Base-by-base conservation (phyloP, 2,113 vertebrate genomes). In the Xyrauchen texanus region DNA sequence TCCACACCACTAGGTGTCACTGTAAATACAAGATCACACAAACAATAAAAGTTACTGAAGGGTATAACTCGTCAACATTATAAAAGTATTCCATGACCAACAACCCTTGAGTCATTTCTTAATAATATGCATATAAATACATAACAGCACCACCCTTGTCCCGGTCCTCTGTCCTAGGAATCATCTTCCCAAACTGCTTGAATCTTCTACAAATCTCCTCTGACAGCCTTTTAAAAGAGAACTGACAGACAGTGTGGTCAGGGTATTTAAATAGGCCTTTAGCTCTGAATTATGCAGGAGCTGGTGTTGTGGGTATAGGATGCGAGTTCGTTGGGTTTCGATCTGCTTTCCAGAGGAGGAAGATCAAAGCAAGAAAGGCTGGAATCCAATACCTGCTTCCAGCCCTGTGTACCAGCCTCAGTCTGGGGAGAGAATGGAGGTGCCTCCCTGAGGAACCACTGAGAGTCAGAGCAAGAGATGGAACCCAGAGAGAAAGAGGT, bases 261-360 rank as follows among this genome's bases (percentile, higher is more conserved):
- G 66, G 67, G 58, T 79, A 53, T 79, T 69, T 78, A 69, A 70
- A 71, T 58, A 58, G 53, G 68, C 68, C 68, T 72, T 34, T 7
- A 57, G 65, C 53, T 4, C 60, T 82, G 68, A 72, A 82, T 82
- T 77, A 82, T 82, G 68, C 62, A 77, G 68, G 51, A 66, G 68
- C 61, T 61, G 68, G 42, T 60, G 61, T 57, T 2, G 62, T 21
- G 61, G 34, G 49, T 58, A 34, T 44, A 64, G 16, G 13, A 55
- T 44, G 45, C 47, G 45, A 65, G 63, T 46, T 61, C 6, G n/a
- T 45, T 34, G 21, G 63, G 66, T 45, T 81, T 65, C 12, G 34
- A 81, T 81, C 79, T 71, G 70, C 68, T 75, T 76, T 58, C 70
- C 79, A 46, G 7, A 4, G 65, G 61, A 11, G 64, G 53, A 15